Conservation (phyloP, 2,113 vertebrate genomes). For the Embiotoca jacksoni region DNA sequence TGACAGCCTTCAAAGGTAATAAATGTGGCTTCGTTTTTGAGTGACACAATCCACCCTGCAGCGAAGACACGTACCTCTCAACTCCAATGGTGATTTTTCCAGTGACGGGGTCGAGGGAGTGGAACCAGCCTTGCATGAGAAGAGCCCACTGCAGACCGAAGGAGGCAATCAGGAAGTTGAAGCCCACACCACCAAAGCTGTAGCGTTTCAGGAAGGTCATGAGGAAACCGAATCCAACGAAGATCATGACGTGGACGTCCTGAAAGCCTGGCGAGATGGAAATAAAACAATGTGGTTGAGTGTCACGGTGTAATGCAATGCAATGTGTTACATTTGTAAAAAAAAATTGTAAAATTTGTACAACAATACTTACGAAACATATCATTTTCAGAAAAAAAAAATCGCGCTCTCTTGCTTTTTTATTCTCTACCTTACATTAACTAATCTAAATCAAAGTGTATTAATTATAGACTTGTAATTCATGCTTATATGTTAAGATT, state of each 20-base stretch:
- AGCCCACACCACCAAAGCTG: slow-evolving; percentile 91
- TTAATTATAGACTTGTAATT: not conserved
- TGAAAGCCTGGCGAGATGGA: slow-evolving; percentile 89
- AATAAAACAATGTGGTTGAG: not conserved
- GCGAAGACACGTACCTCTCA: slow-evolving; percentile 84
- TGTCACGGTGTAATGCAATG: not conserved
- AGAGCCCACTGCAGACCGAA: slow-evolving; percentile 98
- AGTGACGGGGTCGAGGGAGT: slow-evolving; percentile 71
- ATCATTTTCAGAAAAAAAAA: not conserved
- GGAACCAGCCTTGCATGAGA: slow-evolving; percentile 98
- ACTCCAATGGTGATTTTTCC: slow-evolving; percentile 89
- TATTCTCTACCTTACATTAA: not conserved
- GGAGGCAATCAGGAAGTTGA: slow-evolving; percentile 95
- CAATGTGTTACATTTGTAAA: too few species aligned
- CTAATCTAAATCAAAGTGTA: too few species aligned
- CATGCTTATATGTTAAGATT: not conserved
- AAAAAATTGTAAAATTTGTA: too few species aligned
- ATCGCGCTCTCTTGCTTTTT: not conserved
- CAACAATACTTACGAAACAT: too few species aligned
- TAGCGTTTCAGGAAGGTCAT: slow-evolving; percentile 98
- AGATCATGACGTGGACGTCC: slow-evolving; percentile 98
- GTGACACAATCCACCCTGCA: not conserved
- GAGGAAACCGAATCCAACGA: slow-evolving; percentile 97
- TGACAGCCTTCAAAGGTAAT: not conserved
- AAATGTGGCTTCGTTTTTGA: slow-evolving; percentile 3